Conservation (phyloP, 2,113 vertebrate species). For the Tenrec ecaudatus region DNA sequence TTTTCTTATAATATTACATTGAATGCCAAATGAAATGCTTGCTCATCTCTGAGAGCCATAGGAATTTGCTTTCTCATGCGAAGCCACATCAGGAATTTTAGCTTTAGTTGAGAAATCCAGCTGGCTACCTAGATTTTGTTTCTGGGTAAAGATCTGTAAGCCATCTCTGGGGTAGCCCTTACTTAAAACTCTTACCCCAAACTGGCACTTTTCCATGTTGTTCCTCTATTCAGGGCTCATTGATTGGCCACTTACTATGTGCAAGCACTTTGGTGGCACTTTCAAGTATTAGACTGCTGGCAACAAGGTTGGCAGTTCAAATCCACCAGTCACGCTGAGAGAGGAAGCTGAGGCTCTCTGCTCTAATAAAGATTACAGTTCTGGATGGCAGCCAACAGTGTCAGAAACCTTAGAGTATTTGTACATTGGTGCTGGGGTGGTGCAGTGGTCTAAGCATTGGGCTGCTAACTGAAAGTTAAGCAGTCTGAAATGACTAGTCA, state of each 20-base stretch:
- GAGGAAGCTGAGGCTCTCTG: too few relatives aligned
- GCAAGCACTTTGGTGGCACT: background rate
- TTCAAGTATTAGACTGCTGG: background rate
- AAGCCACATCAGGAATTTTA: constrained; percentile 32
- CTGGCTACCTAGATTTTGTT: constrained; percentile 8
- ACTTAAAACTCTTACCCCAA: background rate
- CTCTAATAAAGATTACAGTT: too few relatives aligned
- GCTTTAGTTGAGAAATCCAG: constrained; percentile 18
- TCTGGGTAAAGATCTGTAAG: background rate
- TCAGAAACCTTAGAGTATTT: too few relatives aligned
- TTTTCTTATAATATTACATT: background rate
- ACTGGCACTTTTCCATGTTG: background rate
- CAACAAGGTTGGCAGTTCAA: background rate
- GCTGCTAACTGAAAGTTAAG: background rate
- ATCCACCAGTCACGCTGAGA: too few relatives aligned
- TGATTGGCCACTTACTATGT: background rate
- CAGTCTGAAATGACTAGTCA: too few relatives aligned
- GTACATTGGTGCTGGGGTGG: background rate
- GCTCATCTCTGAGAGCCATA: background rate
- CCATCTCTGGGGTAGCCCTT: background rate
- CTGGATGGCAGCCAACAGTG: too few relatives aligned
- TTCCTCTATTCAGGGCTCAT: background rate
- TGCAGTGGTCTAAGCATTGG: background rate
- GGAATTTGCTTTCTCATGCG: background rate
- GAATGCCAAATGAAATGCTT: background rate